Conservation (phyloP, 2,113 vertebrate genomes). For the Xiphophorus maculatus region DNA sequence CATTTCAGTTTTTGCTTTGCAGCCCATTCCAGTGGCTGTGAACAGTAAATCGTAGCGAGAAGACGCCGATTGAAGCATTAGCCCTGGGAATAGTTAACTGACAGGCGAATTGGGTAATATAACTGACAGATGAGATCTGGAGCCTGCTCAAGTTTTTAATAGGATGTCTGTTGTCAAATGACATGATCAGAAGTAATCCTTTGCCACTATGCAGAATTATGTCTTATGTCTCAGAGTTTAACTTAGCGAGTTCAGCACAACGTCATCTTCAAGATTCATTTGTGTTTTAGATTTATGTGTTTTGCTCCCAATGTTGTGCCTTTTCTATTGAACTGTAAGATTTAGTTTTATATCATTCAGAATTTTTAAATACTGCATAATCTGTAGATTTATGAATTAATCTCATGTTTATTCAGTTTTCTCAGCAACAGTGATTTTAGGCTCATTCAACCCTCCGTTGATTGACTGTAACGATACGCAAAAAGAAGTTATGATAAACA, state of each 20-base stretch:
- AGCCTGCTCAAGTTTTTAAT: slow-evolving; percentile 57
- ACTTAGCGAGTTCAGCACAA: slow-evolving; percentile 3
- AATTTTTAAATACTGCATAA: not conserved
- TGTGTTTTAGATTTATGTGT: not conserved
- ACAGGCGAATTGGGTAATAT: slow-evolving; percentile 60
- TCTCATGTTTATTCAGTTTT: not conserved
- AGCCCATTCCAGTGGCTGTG: slow-evolving; percentile 59
- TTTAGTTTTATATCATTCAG: not conserved
- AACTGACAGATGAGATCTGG: slow-evolving; percentile 66
- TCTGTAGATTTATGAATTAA: not conserved
- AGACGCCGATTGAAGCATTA: slow-evolving; percentile 64
- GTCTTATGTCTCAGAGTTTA: slow-evolving; percentile 20
- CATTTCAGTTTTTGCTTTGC: slow-evolving; percentile 61
- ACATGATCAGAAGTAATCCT: slow-evolving; percentile 22
- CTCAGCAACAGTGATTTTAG: not conserved
- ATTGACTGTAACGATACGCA: not conserved
- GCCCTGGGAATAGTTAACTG: slow-evolving; percentile 69
- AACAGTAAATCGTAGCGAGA: slow-evolving; percentile 72
- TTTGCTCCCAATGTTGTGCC: not conserved
- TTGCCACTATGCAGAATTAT: slow-evolving; percentile 23
- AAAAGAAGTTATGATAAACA: not conserved
- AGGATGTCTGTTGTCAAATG: slow-evolving; percentile 53
- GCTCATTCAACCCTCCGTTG: not conserved
- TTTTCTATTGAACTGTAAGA: not conserved
- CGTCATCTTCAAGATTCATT: not conserved